phyloP scores from a whole-genome alignment of 2,797 vertebrate genomes.

The Gallinago solitaria region DNA sequence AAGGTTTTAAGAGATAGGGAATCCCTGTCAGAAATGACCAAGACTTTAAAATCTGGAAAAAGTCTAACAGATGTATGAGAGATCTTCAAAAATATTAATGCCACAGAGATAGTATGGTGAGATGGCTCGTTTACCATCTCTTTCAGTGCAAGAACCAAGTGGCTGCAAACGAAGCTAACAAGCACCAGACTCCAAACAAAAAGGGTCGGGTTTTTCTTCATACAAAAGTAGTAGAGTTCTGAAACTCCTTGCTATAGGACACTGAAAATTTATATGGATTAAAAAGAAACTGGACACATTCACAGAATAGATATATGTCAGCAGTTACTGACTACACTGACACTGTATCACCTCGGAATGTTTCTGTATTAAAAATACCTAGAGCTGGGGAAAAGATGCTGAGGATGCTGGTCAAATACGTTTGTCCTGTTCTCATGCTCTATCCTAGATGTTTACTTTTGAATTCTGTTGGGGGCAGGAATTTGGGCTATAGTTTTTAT shows the following conservation, averaged over 20 bases:
- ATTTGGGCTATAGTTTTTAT: background rate
- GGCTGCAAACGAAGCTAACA: background rate
- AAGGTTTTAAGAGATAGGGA: background rate
- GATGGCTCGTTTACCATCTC: background rate
- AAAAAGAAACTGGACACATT: background rate
- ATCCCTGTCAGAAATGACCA: background rate
- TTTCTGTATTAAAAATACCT: background rate
- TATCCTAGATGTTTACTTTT: background rate
- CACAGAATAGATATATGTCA: background rate
- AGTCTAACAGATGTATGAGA: background rate
- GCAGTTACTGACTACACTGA: background rate
- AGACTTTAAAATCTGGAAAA: background rate
- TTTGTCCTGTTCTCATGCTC: background rate
- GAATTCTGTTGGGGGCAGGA: background rate
- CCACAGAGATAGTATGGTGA: background rate
- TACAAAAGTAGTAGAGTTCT: background rate
- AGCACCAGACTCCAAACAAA: background rate
- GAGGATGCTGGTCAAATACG: background rate
- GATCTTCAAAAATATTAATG: background rate
- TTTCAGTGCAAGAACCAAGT: background rate
- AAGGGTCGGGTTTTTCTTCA: fast-evolving
- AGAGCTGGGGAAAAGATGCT: background rate
- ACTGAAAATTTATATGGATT: background rate
- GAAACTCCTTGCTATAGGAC: background rate
- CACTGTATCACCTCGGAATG: background rate